Conservation (phyloP, 2,113 vertebrate species). For the Halichoerus grypus region DNA sequence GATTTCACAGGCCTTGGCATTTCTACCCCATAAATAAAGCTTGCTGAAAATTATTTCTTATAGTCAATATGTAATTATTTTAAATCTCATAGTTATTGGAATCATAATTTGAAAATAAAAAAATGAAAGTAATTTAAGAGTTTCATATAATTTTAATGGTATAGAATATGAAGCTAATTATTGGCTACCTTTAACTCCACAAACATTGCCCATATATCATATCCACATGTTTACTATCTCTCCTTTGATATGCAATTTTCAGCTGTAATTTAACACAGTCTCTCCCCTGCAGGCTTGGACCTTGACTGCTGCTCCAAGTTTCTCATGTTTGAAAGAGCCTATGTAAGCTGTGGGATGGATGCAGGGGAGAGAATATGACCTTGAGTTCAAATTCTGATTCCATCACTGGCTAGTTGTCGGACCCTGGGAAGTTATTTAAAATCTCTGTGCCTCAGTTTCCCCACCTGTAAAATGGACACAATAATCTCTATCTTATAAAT, state of each 20-base stretch:
- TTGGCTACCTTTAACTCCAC: neutral
- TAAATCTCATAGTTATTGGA: neutral
- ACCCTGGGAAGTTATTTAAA: neutral
- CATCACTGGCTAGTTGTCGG: neutral
- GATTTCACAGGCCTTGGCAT: neutral
- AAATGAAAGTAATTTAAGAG: constrained; percentile 33
- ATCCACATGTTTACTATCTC: neutral
- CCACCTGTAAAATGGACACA: neutral
- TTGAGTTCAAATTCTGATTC: neutral
- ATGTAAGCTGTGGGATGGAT: neutral
- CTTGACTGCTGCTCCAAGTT: neutral
- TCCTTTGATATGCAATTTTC: neutral
- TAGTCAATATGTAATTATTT: constrained; percentile 53
- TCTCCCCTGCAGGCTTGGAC: neutral
- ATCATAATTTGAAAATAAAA: constrained; percentile 26
- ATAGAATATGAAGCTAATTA: constrained; percentile 11
- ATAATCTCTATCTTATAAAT: neutral
- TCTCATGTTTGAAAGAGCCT: neutral
- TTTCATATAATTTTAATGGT: neutral
- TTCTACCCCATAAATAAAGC: neutral
- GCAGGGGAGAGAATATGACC: neutral
- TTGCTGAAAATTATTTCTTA: constrained; percentile 47
- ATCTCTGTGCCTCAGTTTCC: neutral
- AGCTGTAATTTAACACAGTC: neutral
- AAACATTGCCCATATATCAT: neutral